These are phyloP conservation scores for Amphipyra berbera DNA, from an alignment of 2,888 invertebrate species.

Conservation along the genomic window DNA sequence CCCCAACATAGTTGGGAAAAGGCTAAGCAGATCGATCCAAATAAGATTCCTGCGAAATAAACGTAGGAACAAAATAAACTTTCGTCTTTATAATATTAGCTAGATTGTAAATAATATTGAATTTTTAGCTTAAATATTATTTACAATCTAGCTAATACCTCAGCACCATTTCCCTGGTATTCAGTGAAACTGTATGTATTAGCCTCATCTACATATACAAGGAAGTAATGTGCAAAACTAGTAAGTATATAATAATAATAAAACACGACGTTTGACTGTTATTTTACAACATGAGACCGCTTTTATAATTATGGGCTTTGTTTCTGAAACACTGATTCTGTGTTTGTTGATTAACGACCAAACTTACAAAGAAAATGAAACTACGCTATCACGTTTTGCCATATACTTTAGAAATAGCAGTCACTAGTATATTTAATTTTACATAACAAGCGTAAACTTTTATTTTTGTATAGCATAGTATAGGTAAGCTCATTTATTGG, in stretches of 20 bases:
- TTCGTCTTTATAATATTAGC: neutral
- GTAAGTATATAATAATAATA: conserved; percentile 17
- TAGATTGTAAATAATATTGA: neutral
- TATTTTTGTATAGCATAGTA: conserved; percentile 5
- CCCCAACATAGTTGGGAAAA: no score
- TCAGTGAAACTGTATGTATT: conserved; percentile 1
- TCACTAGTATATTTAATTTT: neutral
- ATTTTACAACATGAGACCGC: conserved; percentile 10
- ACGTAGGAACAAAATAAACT: no score
- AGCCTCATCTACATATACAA: neutral
- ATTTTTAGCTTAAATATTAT: no score
- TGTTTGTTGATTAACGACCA: conserved; percentile 23
- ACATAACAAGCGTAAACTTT: neutral
- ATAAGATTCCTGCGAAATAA: no score
- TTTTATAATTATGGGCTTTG: conserved; percentile 16
- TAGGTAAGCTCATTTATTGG: conserved; percentile 46
- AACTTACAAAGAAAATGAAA: conserved; percentile 14
- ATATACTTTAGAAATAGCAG: neutral
- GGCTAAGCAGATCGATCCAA: no score
- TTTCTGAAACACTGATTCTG: conserved; percentile 15
- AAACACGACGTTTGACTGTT: conserved; percentile 16
- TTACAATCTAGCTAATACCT: no score
- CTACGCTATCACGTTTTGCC: conserved; percentile 6
- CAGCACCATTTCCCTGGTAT: neutral
- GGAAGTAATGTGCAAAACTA: conserved; percentile 5